Evolutionary conservation across 2,797 vertebrate species (phyloP), one percentile per base, ranked within the genome.

Genomic region (Phrynocephalus guinanensis): DNA sequence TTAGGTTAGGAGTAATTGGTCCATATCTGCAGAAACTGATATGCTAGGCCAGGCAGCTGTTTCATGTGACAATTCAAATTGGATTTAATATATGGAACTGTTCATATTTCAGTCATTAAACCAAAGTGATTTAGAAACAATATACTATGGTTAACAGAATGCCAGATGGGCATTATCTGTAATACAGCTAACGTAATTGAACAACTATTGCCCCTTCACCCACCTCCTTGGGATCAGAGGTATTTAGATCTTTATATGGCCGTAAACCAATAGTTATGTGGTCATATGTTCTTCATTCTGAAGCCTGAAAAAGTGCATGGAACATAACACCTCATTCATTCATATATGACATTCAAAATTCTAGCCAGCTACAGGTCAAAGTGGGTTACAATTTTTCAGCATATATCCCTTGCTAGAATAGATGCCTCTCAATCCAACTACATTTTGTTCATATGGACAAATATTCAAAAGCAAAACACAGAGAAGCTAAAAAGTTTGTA

Each of bases 11-110:
- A 88, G 91, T 88, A 79, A 87, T 71, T 82, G 56, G 30, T 89
- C n/a, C 16, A 76, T 79, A 83, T 89, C 52, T 88, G 56, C 84
- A 84, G 66, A 92, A 90, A 89, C 7, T 89, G 50, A 89, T 67
- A 56, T 22, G 60, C 15, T 48, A 86, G 11, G 44, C 87, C 73
- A 87, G 2, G 8, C 72, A 91, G 76, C 87, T 88, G 6, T 72
- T 92, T 75, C 68, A 33, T 76, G 75, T 72, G 90, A 78, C 68
- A 92, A 44, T 85, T 91, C 89, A 85, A 68, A 63, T 90, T 92
- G 86, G 73, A 86, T 91, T 94, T 90, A 90, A 82, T 88, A 33
- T 71, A 77, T 52, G 67, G 6, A 91, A 81, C 3, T 85, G 52
- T 60, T 82, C 1, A 0, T 81, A n/a, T 80, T 91, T 82, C 48